phyloP scores from a whole-genome alignment of 30 jellyfish, hydroid and myxozoan species.

The Mastigias papua region DNA sequence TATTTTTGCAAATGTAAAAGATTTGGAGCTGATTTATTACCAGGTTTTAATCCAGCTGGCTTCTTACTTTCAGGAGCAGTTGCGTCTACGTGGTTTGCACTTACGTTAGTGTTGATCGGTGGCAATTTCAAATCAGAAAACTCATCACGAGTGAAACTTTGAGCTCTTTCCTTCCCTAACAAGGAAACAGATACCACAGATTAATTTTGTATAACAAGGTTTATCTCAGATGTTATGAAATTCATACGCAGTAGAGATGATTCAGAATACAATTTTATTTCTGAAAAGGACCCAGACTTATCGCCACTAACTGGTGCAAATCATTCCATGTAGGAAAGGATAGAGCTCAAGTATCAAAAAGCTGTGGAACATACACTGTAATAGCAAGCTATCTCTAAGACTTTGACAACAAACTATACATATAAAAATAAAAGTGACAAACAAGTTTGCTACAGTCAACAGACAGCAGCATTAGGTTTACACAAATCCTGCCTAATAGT shows the following conservation, averaged over 20 bases:
- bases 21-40: not conserved
- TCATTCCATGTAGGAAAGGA: conserved; percentile 2
- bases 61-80: not conserved
- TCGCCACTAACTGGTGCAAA: no score
- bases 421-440: no score
- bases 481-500: no score
- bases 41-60: not conserved
- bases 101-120: conserved; percentile 6
- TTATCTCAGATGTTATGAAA: not conserved
- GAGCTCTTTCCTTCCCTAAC: conserved; percentile 77
- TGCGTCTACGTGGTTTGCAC: not conserved
- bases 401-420: no score
- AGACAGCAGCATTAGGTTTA: no score
- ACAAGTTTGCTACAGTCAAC: no score
- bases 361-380: no score
- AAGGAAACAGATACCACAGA: conserved; percentile 31
- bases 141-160: not conserved
- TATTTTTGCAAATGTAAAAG: not conserved
- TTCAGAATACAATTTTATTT: no score
- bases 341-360: conserved; percentile 3
- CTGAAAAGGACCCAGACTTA: no score
- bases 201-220: conserved; percentile 1
- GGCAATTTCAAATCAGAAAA: conserved; percentile 42
- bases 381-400: no score
- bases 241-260: not conserved